A percentile compares a stretch with the other conserved stretches of the same genome.
Conservation (phyloP, 1,140 invertebrate genomes). For the Yoshiicerus persimilis region DNA sequence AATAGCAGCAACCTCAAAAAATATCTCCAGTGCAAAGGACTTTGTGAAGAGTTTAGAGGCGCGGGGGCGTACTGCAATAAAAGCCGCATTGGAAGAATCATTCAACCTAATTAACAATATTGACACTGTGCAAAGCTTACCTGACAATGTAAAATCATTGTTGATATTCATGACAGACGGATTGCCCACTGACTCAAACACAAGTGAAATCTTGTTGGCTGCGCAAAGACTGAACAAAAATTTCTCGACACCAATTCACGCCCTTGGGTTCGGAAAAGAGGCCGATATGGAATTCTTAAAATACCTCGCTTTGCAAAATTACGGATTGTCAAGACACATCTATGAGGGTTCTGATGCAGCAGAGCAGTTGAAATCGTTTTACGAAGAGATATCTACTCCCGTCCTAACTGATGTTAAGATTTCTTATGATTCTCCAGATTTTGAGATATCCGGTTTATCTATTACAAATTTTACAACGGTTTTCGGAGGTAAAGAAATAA, state of each 20-base stretch:
- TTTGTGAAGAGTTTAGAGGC: not conserved
- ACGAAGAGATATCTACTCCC: slow-evolving; percentile 69
- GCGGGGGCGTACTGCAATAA: slow-evolving; percentile 60
- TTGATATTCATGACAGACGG: slow-evolving; percentile 76
- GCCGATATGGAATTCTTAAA: slow-evolving; percentile 68
- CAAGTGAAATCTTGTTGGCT: slow-evolving; percentile 56
- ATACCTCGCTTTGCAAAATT: slow-evolving; percentile 65
- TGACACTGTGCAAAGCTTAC: not conserved
- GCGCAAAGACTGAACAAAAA: not conserved
- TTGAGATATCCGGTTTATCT: slow-evolving; percentile 50
- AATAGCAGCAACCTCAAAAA: slow-evolving; percentile 1
- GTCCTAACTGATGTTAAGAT: slow-evolving; percentile 68
- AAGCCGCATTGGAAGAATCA: slow-evolving; percentile 61
- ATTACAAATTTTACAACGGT: slow-evolving; percentile 58
- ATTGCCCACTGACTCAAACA: slow-evolving; percentile 63
- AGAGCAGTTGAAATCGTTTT: slow-evolving; percentile 70
- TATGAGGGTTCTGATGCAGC: slow-evolving; percentile 71
- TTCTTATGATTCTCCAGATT: slow-evolving; percentile 60
- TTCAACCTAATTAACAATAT: slow-evolving; percentile 49
- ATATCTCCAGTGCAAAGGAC: not conserved
- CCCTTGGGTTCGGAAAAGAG: slow-evolving; percentile 68
- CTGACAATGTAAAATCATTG: slow-evolving; percentile 58
- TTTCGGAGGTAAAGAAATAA: slow-evolving; percentile 62
- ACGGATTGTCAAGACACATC: slow-evolving; percentile 69
- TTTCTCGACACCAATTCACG: slow-evolving; percentile 58